A percentile compares a stretch with the other conserved stretches of the same genome.
Evolutionary conservation across 2,888 invertebrate genomes (phyloP).

Genomic region (Cactoblastis cactorum): DNA sequence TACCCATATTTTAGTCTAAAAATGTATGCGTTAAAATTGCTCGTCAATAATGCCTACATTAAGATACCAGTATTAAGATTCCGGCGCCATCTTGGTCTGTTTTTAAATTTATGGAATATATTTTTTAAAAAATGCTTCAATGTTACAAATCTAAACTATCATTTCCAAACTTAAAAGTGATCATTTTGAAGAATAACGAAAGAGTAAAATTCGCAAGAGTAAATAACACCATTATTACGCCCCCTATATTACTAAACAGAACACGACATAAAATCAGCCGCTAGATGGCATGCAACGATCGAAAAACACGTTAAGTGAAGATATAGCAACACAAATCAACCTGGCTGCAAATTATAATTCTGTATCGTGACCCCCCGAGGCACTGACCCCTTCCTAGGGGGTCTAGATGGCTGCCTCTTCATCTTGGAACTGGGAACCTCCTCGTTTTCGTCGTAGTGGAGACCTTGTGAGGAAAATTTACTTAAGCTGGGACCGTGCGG

Average conservation of each 20-base stretch:
- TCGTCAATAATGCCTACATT: no score
- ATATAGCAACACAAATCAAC: slow-evolving; percentile 34
- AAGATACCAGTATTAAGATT: no score
- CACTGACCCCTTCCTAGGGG: slow-evolving; percentile 87
- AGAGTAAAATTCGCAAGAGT: no score
- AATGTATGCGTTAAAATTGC: no score
- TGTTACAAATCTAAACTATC: no score
- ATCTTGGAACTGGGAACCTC: slow-evolving; percentile 59
- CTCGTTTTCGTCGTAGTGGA: slow-evolving; percentile 91
- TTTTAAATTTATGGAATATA: no score
- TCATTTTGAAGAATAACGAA: no score
- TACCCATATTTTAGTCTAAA: no score
- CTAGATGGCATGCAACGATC: slow-evolving; percentile 12
- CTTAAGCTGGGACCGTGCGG: slow-evolving; percentile 18
- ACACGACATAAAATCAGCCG: background rate
- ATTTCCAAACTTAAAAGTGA: background rate
- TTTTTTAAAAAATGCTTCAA: no score
- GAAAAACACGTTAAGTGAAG: slow-evolving; percentile 18
- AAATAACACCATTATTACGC: no score
- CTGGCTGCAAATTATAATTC: slow-evolving; percentile 64
- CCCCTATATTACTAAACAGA: no score
- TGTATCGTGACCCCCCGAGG: slow-evolving; percentile 74
- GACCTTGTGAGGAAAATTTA: slow-evolving; percentile 70
- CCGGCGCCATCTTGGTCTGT: no score
- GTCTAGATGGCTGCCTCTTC: slow-evolving; percentile 82